Base-by-base conservation (phyloP, 2,113 vertebrate species). In the Centrocercus urophasianus region DNA sequence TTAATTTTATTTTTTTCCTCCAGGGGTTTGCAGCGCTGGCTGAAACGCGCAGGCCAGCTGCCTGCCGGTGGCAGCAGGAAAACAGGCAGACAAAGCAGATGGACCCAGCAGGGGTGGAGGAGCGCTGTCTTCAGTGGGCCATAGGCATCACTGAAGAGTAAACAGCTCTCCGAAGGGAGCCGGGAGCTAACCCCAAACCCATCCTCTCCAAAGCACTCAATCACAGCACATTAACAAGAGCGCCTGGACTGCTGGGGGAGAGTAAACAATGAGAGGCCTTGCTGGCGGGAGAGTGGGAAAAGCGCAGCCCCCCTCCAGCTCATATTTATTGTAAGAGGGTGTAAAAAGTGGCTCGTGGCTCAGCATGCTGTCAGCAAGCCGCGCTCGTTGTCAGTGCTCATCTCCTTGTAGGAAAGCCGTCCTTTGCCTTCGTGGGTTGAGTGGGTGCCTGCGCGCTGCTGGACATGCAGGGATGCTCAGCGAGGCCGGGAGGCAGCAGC, bases 81-180 rank as follows among this genome's bases (percentile, higher is more conserved):
- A 95, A 88, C 89, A 95, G 94, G 92, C 97, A 94, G 92, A 94
- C 93, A 94, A 94, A 95, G 95, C 97, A 97, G 97, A 97, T 97
- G 97, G 96, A 83, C 97, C 28, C 97, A 96, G 97, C 95, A 74
- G 97, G 97, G 96, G 96, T 93, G 97, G 92, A 93, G 95, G 93
- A 96, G 89, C 88, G 36, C 57, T 94, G 93, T 96, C 96, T 97
- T 95, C 94, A 72, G 83, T 38, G 18, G 94, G 94, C 96, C 93
- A 83, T 42, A 88, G 96, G 97, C 95, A 90, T 83, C 90, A 70
- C 94, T 40, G 56, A 93, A 97, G 95, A 97, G 96, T 96, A 97
- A 97, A 97, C 95, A 95, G 94, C 95, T 93, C 95, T 94, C 94
- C 45, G 25, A 94, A 94, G 95, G 94, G 92, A 96, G 95, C 97